Conservation (phyloP, 2,888 invertebrate genomes). For the Acrobasis consociella region DNA sequence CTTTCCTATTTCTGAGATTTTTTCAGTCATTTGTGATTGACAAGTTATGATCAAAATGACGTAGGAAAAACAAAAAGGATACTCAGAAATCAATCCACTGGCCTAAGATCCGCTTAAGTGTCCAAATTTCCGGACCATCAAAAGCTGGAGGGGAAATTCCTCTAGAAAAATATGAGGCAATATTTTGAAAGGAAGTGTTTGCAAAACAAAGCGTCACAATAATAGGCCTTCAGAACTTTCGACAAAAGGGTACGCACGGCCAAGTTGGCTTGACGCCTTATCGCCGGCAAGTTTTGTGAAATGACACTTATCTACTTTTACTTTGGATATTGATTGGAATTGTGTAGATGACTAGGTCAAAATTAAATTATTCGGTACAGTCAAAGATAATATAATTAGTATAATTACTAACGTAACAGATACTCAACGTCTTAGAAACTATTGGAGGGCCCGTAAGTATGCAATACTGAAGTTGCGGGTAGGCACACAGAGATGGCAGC, state of each 20-base stretch:
- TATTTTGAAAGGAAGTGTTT: constrained; percentile 59
- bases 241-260: constrained; percentile 49
- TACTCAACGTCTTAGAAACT: too few species aligned
- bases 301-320: constrained; percentile 67
- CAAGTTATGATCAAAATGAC: not conserved
- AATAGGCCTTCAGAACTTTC: constrained; percentile 61
- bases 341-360: constrained; percentile 34
- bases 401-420: too few species aligned
- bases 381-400: too few species aligned
- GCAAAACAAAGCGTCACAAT: constrained; percentile 67
- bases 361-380: too few species aligned
- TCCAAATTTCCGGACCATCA: constrained; percentile 48
- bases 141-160: constrained; percentile 51
- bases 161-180: constrained; percentile 54
- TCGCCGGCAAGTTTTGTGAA: constrained; percentile 58
- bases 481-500: too few species aligned
- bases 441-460: too few species aligned
- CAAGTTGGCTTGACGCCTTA: constrained; percentile 60
- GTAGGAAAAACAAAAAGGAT: constrained; percentile 26
- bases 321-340: constrained; percentile 59
- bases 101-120: constrained; percentile 17
- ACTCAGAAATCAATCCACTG: constrained; percentile 33
- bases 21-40: not conserved
- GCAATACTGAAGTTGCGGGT: too few species aligned
- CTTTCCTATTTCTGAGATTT: too few species aligned